Base-by-base conservation (phyloP, 2,113 vertebrate genomes). In the Thunnus thynnus region DNA sequence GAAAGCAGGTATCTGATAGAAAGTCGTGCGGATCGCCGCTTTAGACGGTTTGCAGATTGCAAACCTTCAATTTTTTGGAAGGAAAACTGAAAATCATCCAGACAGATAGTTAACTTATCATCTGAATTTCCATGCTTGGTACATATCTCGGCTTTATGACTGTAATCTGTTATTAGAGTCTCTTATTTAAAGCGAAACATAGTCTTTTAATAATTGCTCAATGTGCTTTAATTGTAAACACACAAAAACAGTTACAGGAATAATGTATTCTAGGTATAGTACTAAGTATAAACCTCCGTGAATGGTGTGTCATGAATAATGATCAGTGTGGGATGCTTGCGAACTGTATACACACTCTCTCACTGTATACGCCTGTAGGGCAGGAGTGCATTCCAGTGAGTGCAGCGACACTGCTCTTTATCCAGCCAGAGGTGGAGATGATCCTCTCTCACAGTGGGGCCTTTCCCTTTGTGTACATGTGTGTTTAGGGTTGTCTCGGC, bases 401-500 rank as follows among this genome's bases (percentile, higher is more conserved):
- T 57, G 76, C 30, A 82, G 84, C 65, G 78, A 79, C 80, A 82
- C 66, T 52, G 41, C 89, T 90, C 88, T 85, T 90, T 84, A 91
- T 87, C 74, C 88, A 85, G 68, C 80, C 90, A 83, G 88, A 90
- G 90, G 90, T 88, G 85, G 90, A 83, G 88, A 91, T 84, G 89
- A 91, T 91, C 88, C 87, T 75, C 76, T 83, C 89, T 74, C 82
- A 65, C 69, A 56, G 80, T 65, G 62, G 77, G 85, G 77, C 76
- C 81, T 82, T 82, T 4, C 58, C 74, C 77, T 88, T 88, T 94
- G 92, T 94, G 87, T 92, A 88, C 79, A 22, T 54, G 74, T 90
- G 93, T 94, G 93, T 92, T 91, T 88, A 68, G 77, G 46, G 90
- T 94, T 86, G 92, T 70, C 88, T 25, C 56, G 80, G 91, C 83